Conservation (phyloP, 2,888 invertebrate genomes). For the Calephelis perditalis region DNA sequence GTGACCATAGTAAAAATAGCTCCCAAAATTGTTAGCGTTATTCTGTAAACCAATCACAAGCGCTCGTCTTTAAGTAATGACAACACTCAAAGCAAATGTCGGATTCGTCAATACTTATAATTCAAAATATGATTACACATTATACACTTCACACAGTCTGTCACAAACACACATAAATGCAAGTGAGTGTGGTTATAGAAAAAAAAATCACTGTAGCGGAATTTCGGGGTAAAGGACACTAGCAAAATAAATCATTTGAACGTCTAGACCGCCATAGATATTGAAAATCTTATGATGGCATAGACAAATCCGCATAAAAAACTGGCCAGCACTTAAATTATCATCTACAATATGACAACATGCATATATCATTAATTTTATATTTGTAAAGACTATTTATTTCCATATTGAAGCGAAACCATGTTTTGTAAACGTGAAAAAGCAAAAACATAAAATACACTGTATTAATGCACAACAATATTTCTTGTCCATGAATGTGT, state of each 20-base stretch:
- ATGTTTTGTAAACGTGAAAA: conserved; percentile 62
- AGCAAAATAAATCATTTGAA: conserved; percentile 24
- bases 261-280: conserved; percentile 52
- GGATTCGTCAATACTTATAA: conserved; percentile 46
- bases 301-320: conserved; percentile 43
- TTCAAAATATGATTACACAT: conserved; percentile 30
- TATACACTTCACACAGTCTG: conserved; percentile 26
- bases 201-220: conserved; percentile 63
- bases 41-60: conserved; percentile 76
- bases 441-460: conserved; percentile 38
- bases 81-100: conserved; percentile 70
- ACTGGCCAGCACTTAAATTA: neutral
- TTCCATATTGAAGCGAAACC: conserved; percentile 6
- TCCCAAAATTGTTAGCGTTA: conserved; percentile 55
- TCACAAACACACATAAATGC: conserved; percentile 57
- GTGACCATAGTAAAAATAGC: conserved; percentile 26
- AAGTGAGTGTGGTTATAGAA: conserved; percentile 73
- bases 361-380: too few species aligned
- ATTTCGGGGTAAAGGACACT: conserved; percentile 17
- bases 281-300: conserved; percentile 49
- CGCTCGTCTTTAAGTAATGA: conserved; percentile 58
- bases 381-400: neutral
- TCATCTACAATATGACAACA: neutral
- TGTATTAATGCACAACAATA: conserved; percentile 28
- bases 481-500: conserved; percentile 73